Evolutionary conservation across 2,797 vertebrate species (phyloP), one percentile per base, ranked within the genome.

Genomic region (Myotis vivesi): DNA sequence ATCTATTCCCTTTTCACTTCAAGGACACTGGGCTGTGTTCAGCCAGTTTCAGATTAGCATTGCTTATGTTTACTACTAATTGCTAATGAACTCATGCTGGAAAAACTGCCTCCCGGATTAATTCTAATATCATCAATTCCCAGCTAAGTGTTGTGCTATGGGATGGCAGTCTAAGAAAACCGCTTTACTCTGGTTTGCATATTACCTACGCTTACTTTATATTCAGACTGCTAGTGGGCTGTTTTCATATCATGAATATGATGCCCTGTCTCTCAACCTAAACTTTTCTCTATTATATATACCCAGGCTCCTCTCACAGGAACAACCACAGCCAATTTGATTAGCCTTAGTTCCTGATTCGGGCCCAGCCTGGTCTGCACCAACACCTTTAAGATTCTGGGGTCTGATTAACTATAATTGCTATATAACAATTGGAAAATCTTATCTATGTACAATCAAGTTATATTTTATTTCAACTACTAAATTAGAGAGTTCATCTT

Each of bases 381-480:
- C 38, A 89, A 22, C 1, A 10, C 8, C 66, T 33, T 23, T 75
- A 73, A 20, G 6, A 83, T 75, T 36, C 55, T 72, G 23, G 41
- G 0, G 22, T 12, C 64, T 77, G 9, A 15, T 46, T 30, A 71
- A n/a, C 7, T 68, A 9, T 19, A 51, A 81, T 28, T 75, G 33
- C 33, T 4, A 57, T 17, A 64, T 88, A 66, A 94, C 73, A 96
- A n/a, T 22, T 6, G 1, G 38, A 46, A 92, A 89, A 51, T 38
- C 17, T 72, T 55, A 41, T 46, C 7, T 49, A 23, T 72, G 17
- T 23, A 38, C 25, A 90, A 72, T 64, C 38, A 30, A 33, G 69
- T 1, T 66, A 20, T 33, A 85, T 33, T 80, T 44, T 28, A 94
- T 59, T 51, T 44, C 16, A 36, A 64, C 33, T 68, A 8, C 57